These are phyloP conservation scores for Origma solitaria DNA, from an alignment of 2,113 vertebrate species.

Conservation along the genomic window DNA sequence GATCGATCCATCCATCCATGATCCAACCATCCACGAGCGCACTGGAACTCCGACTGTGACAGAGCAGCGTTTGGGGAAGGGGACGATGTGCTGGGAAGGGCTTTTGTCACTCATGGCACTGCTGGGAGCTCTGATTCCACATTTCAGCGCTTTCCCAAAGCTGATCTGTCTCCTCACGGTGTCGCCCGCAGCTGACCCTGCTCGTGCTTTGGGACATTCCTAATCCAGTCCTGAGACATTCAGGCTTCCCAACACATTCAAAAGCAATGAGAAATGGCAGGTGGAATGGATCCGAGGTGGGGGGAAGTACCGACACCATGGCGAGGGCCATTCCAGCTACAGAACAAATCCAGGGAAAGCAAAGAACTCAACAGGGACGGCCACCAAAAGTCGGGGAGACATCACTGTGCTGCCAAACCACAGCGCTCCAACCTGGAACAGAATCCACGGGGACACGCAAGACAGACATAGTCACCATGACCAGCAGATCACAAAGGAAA, in stretches of 20 bases:
- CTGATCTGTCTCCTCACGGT: rapidly evolving
- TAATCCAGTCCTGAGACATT: neutral
- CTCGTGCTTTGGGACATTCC: neutral
- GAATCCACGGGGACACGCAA: rapidly evolving
- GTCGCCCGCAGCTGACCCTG: rapidly evolving
- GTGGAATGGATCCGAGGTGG: neutral
- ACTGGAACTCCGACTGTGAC: rapidly evolving
- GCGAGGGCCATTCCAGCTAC: neutral
- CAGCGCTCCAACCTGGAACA: neutral
- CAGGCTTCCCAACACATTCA: neutral
- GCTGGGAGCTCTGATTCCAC: rapidly evolving
- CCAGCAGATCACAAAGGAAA: neutral
- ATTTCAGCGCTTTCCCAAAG: neutral
- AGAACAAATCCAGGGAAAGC: neutral
- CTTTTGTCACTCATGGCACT: neutral
- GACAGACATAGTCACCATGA: neutral
- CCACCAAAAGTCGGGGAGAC: neutral
- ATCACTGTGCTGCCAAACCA: neutral
- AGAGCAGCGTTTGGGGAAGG: neutral
- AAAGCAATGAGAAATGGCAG: neutral
- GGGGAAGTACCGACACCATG: neutral
- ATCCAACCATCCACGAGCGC: rapidly evolving
- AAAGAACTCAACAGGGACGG: neutral
- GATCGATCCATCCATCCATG: neutral
- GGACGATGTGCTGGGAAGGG: rapidly evolving